A percentile compares a stretch with the other conserved stretches of the same genome.
These are phyloP conservation scores for Coturnix japonica DNA, from an alignment of 2,113 vertebrate genomes.

Conservation along the genomic window DNA sequence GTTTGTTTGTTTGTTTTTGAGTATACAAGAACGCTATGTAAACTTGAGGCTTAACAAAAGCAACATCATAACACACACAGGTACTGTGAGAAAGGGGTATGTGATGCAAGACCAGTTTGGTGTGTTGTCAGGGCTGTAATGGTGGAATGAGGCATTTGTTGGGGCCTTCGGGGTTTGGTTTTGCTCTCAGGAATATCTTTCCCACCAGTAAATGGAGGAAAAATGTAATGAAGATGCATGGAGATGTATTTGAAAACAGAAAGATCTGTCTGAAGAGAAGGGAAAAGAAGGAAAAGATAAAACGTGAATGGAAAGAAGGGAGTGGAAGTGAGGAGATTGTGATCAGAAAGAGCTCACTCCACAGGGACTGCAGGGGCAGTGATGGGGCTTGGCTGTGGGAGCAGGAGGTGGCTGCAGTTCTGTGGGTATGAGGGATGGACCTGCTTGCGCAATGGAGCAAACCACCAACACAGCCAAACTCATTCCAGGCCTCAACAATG, in stretches of 20 bases:
- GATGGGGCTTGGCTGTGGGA: rapidly evolving
- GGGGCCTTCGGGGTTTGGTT: not conserved
- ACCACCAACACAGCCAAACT: not conserved
- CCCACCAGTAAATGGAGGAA: not conserved
- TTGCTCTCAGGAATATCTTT: not conserved
- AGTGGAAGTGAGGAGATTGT: not conserved
- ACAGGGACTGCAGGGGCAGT: not conserved
- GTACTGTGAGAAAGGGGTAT: not conserved
- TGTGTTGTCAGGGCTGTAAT: not conserved
- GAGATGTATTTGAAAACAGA: not conserved
- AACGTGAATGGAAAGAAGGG: not conserved
- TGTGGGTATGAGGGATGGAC: not conserved
- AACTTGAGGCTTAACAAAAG: not conserved
- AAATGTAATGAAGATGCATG: not conserved
- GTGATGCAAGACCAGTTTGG: too few relatives aligned
- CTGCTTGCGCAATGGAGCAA: not conserved
- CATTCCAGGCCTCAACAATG: not conserved
- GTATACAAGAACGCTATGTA: not conserved
- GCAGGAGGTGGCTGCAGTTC: not conserved
- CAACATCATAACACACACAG: not conserved
- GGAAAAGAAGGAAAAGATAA: not conserved
- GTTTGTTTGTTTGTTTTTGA: too few relatives aligned
- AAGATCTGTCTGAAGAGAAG: rapidly evolving
- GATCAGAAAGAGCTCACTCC: too few relatives aligned
- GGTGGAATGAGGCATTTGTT: not conserved